These are phyloP conservation scores for Drosophila formosana DNA, from an alignment of 2,888 invertebrate species.

Conservation along the genomic window DNA sequence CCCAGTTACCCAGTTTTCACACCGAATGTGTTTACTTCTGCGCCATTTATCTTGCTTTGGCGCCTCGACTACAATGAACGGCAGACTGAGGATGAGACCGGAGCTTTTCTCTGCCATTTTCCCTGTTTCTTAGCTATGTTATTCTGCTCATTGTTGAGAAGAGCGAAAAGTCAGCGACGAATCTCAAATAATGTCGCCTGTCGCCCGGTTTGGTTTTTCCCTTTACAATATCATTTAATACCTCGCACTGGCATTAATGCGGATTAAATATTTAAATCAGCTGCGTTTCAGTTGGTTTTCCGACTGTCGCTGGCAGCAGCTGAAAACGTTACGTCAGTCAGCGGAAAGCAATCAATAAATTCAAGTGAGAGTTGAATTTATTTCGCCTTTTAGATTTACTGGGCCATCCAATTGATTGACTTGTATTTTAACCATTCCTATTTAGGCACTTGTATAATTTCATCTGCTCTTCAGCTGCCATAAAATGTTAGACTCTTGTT, in stretches of 20 bases:
- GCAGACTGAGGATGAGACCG: conserved; percentile 17
- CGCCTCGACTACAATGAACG: conserved; percentile 68
- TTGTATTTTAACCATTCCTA: conserved; percentile 3
- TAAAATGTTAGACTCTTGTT: conserved; percentile 35
- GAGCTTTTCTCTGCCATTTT: conserved; percentile 10
- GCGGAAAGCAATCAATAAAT: background rate
- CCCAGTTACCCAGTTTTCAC: conserved; percentile 61
- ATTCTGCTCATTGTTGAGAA: conserved; percentile 24
- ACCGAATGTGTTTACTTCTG: conserved; percentile 75
- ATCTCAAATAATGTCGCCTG: conserved; percentile 40
- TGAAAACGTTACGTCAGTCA: background rate
- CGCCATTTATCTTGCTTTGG: conserved; percentile 77
- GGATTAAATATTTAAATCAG: conserved; percentile 33
- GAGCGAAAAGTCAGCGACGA: conserved; percentile 48
- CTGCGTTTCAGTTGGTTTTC: conserved; percentile 13
- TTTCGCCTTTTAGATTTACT: background rate
- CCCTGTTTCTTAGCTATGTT: conserved; percentile 27
- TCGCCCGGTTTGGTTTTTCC: conserved; percentile 11
- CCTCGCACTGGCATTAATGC: conserved; percentile 35
- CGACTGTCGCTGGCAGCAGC: background rate
- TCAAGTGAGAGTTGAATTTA: conserved; percentile 1
- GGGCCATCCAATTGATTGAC: conserved; percentile 9
- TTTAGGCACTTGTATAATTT: conserved; percentile 14
- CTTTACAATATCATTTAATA: conserved; percentile 40
- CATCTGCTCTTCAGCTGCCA: conserved; percentile 16